Evolutionary conservation across 2,888 invertebrate species (phyloP), one percentile per base, ranked within the genome.

Genomic region (Abrostola triplasia): DNA sequence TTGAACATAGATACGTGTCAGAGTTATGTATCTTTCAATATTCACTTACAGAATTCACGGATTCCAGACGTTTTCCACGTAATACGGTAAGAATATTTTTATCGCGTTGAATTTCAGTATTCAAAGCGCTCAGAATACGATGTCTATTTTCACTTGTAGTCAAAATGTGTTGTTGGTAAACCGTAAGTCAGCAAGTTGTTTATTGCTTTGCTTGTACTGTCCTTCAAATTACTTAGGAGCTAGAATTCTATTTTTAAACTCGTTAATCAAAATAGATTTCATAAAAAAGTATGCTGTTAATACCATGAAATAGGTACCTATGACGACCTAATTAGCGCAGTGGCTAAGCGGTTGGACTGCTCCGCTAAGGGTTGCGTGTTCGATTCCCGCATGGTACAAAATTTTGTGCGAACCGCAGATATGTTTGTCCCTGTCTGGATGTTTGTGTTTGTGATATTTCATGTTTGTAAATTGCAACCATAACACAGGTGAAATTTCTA

Each of bases 11-110:
- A 70, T 57, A 67, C 64, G 48, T 67, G 51, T 52, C 61, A 50
- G 44, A 70, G 64, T 65, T 67, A 71, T 65, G 55, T 63, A 71
- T 67, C 58, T 64, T 67, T 70, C 76, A 76, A 76, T 76, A 76
- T 76, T 76, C 75, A 64, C 59, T 76, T 61, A 57, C 64, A 63
- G 63, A 63, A 76, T 76, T 76, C 69, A 76, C 69, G 55, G 66
- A 72, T 76, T 72, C 73, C 54, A 76, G 69, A 76, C 76, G 73
- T 70, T 70, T 66, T 73, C 64, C 38, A 11, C 65, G 59, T 71
- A 67, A 75, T 71, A 76, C 54, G 76, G 64, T 62, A 75, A 67
- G 70, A 70, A 76, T 73, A 76, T 76, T 76, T 76, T 76, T 67
- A 76, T 69, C 64, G 61, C 60, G 62, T 65, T 69, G 66, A 72